Conservation (phyloP, 2,797 vertebrate species). For the Orestias chungarensis region DNA sequence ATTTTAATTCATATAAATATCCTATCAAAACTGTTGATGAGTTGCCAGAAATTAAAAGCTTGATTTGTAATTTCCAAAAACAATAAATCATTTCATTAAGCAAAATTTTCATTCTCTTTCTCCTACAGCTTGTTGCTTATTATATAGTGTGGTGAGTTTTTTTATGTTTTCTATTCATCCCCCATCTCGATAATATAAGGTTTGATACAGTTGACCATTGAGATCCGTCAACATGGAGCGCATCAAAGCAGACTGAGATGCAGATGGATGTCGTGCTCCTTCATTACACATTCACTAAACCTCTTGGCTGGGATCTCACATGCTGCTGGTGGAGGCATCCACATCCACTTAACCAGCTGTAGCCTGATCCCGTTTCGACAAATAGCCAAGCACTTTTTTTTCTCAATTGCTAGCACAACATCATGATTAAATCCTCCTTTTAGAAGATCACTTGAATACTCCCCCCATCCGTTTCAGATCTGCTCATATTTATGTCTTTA, state of each 20-base stretch:
- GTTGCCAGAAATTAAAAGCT: background rate
- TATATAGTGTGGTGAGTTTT: constrained; percentile 2
- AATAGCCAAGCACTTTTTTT: constrained; percentile 64
- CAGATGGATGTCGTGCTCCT: constrained; percentile 74
- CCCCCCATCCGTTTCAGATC: constrained; percentile 15
- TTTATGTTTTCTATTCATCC: constrained; percentile 10
- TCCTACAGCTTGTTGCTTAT: constrained; percentile 9
- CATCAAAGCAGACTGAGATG: constrained; percentile 73
- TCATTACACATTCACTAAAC: constrained; percentile 75
- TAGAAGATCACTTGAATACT: constrained; percentile 59
- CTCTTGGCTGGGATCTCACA: constrained; percentile 69
- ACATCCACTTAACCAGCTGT: constrained; percentile 73
- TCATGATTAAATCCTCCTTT: constrained; percentile 50
- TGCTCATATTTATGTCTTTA: constrained; percentile 22
- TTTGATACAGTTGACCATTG: constrained; percentile 50
- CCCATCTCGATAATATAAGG: constrained; percentile 49
- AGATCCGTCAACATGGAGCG: constrained; percentile 53
- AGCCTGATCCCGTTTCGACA: constrained; percentile 51
- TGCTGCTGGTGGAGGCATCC: constrained; percentile 60
- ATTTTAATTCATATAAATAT: no score
- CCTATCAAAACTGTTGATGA: no score
- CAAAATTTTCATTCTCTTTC: background rate
- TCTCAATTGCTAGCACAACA: constrained; percentile 41
- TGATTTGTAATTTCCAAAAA: constrained; percentile 8
- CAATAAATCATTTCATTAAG: background rate